These are phyloP conservation scores for Axinella damicornis DNA, from an alignment of 37 sponge, comb jelly and placozoan genomes.

Conservation along the genomic window DNA sequence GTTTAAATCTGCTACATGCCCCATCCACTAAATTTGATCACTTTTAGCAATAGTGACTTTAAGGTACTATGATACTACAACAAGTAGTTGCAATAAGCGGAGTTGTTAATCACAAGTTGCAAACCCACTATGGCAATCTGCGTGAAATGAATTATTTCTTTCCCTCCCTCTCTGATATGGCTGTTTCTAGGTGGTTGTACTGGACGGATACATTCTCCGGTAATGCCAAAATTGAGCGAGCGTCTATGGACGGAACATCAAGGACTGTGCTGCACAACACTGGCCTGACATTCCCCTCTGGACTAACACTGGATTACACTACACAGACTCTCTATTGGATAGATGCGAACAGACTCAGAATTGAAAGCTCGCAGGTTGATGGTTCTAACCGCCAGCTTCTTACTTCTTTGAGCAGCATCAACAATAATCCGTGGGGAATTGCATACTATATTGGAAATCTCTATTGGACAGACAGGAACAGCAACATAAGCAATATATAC, in stretches of 20 bases:
- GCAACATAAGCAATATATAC: no score
- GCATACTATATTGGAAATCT: slow-evolving; percentile 38
- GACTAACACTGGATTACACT: slow-evolving; percentile 64
- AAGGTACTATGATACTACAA: no score
- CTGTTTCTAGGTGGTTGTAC: slow-evolving; percentile 43
- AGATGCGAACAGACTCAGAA: slow-evolving; percentile 51
- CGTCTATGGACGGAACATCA: slow-evolving; percentile 69
- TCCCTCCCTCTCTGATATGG: no score
- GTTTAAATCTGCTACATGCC: no score
- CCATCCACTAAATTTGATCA: no score
- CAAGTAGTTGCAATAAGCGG: no score
- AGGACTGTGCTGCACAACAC: slow-evolving; percentile 20
- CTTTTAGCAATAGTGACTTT: no score
- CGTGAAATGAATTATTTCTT: no score
- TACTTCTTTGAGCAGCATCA: background rate
- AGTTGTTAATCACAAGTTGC: no score
- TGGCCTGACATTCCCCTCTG: slow-evolving; percentile 50
- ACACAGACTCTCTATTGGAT: slow-evolving; percentile 77
- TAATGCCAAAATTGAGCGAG: slow-evolving; percentile 51
- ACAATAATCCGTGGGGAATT: slow-evolving; percentile 66
- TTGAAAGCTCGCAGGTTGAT: slow-evolving; percentile 62
- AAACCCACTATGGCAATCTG: no score
- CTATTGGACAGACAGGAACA: slow-evolving; percentile 78
- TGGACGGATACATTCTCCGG: slow-evolving; percentile 68
- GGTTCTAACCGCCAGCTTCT: slow-evolving; percentile 39